Conservation (phyloP, 2,797 vertebrate species). For the Tragelaphus oryx region DNA sequence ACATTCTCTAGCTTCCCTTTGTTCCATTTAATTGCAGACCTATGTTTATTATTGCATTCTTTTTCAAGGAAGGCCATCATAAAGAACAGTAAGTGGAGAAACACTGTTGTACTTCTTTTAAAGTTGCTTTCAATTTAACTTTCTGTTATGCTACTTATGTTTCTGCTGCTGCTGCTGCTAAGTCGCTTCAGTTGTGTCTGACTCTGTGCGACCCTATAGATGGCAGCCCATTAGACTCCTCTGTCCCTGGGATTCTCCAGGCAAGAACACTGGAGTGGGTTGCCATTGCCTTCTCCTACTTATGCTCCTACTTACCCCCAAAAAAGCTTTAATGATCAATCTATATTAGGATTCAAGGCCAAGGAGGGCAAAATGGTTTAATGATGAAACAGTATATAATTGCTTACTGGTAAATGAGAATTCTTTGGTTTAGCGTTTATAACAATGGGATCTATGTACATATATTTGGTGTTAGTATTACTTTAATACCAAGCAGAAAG, state of each 20-base stretch:
- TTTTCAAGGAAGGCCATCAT: not conserved
- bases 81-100: not conserved
- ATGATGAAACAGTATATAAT: not conserved
- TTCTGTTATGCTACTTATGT: not conserved
- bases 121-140: not conserved
- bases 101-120: not conserved
- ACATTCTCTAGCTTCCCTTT: not conserved
- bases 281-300: not conserved
- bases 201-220: not conserved
- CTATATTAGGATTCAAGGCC: not conserved
- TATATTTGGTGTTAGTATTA: not conserved
- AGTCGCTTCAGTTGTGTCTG: not conserved
- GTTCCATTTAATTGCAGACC: not conserved
- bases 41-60: not conserved
- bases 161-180: not conserved
- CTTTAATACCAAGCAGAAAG: not conserved
- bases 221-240: not conserved
- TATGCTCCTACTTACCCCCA: not conserved
- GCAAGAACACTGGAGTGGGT: not conserved
- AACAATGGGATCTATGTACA: not conserved
- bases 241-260: not conserved
- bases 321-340: not conserved
- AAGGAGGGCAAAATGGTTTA: not conserved
- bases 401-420: not conserved
- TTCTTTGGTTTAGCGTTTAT: not conserved